phyloP scores from a whole-genome alignment of 1,140 invertebrate genomes.

The Ceratoteleas bidentatus region DNA sequence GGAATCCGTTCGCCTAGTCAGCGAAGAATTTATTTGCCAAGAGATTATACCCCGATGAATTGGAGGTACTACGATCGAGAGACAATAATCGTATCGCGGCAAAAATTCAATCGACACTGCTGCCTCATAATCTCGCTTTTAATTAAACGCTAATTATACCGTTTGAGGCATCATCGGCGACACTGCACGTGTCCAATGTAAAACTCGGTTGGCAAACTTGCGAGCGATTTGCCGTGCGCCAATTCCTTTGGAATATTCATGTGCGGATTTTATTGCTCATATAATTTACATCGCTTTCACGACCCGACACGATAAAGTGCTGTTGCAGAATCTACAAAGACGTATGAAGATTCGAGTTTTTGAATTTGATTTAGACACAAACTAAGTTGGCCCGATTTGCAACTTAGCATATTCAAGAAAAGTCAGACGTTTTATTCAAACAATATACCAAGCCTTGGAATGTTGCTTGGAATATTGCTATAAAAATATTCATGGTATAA shows the following conservation, averaged over 20 bases:
- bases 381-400: too few relatives aligned
- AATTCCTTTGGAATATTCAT: constrained; percentile 29
- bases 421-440: too few relatives aligned
- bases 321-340: constrained; percentile 1
- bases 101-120: constrained; percentile 28
- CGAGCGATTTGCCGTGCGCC: not conserved
- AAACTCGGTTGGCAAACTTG: not conserved
- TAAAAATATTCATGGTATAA: too few relatives aligned
- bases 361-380: not conserved
- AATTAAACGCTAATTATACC: constrained; percentile 19
- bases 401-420: too few relatives aligned
- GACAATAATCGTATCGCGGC: constrained; percentile 20
- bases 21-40: constrained; percentile 23
- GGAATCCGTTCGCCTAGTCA: constrained; percentile 9
- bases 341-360: not conserved
- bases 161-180: not conserved
- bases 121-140: constrained; percentile 20
- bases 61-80: constrained; percentile 4
- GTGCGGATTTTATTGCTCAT: constrained; percentile 29
- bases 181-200: not conserved
- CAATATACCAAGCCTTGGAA: too few relatives aligned
- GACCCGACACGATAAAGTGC: not conserved
- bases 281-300: constrained; percentile 28
- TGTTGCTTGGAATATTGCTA: too few relatives aligned
- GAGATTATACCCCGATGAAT: constrained; percentile 25